Conservation (phyloP, 2,797 vertebrate species). For the Ptychobarbus kaznakovi region DNA sequence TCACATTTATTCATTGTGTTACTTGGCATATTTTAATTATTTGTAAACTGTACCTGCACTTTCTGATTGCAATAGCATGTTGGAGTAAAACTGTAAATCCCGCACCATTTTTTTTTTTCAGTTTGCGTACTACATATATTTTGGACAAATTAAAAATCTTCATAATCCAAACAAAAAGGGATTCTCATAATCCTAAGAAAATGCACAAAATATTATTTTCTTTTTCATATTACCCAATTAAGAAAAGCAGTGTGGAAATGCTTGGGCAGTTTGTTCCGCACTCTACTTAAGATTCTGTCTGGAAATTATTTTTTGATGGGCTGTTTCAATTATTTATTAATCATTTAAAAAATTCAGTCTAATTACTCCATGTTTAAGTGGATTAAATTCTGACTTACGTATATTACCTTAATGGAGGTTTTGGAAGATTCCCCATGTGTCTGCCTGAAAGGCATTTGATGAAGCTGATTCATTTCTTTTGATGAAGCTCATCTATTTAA, state of each 20-base stretch:
- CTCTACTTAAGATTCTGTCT: neutral
- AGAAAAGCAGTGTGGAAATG: neutral
- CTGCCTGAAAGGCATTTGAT: conserved; percentile 13
- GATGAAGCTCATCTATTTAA: neutral
- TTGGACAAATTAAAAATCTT: neutral
- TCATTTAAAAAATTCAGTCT: conserved; percentile 52
- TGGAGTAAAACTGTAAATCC: neutral
- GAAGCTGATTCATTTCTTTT: conserved; percentile 20
- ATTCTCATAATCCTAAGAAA: neutral
- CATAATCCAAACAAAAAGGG: neutral
- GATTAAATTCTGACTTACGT: conserved; percentile 35
- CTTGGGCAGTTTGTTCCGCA: neutral
- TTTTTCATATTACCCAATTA: neutral
- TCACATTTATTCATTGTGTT: neutral
- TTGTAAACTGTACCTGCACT: neutral
- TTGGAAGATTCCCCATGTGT: conserved; percentile 11
- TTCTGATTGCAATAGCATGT: neutral
- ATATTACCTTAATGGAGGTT: conserved; percentile 8
- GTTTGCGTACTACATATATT: neutral
- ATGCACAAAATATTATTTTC: neutral
- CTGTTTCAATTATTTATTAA: conserved; percentile 37
- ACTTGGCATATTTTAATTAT: neutral
- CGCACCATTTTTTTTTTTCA: neutral
- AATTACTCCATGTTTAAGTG: conserved; percentile 33
- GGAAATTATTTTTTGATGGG: conserved; percentile 27